Percentiles rank a stretch among this genome's conserved stretches.
Conservation (phyloP, 2,113 vertebrate species). For the Chaetodon auriga region DNA sequence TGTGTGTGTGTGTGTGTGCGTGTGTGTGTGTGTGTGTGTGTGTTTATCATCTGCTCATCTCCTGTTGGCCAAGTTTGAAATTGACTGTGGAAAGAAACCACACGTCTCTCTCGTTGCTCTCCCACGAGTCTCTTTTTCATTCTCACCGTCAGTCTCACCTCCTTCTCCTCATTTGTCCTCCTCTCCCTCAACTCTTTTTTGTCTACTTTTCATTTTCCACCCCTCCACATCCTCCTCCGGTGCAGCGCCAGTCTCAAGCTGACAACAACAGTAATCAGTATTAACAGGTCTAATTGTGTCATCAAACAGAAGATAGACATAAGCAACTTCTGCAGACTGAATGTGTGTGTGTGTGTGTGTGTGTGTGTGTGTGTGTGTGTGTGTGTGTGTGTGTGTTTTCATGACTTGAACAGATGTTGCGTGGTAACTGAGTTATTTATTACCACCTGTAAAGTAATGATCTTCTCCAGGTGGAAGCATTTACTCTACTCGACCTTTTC, state of each 20-base stretch:
- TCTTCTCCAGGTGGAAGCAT: background rate
- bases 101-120: background rate
- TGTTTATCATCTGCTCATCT: background rate
- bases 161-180: background rate
- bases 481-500: background rate
- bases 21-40: background rate
- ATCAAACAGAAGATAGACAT: background rate
- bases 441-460: background rate
- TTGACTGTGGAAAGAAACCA: slow-evolving; percentile 30
- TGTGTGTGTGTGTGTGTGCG: no score
- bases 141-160: slow-evolving; percentile 24
- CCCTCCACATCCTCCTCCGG: background rate
- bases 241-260: background rate
- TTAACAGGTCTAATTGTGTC: background rate
- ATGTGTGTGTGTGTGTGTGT: background rate
- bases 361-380: background rate
- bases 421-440: background rate
- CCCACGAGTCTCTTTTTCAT: slow-evolving; percentile 25
- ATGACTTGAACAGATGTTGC: no score
- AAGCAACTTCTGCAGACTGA: background rate
- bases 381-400: background rate
- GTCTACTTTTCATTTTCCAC: slow-evolving; percentile 12
- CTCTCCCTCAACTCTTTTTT: background rate
- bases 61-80: slow-evolving; percentile 16
- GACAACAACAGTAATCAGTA: slow-evolving; percentile 1